Conservation (phyloP, 2,888 invertebrate genomes). For the Drosophila trichaetosa region DNA sequence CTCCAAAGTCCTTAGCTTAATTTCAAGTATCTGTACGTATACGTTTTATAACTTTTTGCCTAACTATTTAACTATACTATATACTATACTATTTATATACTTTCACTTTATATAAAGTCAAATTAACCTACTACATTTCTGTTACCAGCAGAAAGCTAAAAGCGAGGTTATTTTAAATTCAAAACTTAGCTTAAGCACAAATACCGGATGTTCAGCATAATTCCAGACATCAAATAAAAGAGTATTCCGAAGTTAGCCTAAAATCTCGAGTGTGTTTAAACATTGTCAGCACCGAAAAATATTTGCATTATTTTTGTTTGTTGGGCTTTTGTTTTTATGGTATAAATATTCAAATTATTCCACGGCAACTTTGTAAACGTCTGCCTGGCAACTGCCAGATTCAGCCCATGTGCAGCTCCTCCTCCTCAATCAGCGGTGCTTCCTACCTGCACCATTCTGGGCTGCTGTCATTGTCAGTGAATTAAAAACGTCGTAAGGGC, state of each 20-base stretch:
- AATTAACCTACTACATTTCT: not conserved
- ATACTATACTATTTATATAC: too few species aligned
- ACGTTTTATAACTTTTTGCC: not conserved
- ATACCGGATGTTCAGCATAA: not conserved
- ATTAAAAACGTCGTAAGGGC: conserved; percentile 81
- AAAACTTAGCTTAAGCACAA: not conserved
- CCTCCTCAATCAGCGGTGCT: not conserved
- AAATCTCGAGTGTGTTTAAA: conserved; percentile 14
- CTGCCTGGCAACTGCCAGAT: conserved; percentile 39
- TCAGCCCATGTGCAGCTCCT: conserved; percentile 3
- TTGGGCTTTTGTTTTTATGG: conserved; percentile 71
- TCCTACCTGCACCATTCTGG: conserved; percentile 2
- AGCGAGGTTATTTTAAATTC: not conserved
- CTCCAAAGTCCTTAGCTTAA: not conserved
- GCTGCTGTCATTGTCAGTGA: conserved; percentile 73
- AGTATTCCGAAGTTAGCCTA: conserved; percentile 35
- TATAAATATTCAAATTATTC: conserved; percentile 77
- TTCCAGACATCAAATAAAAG: conserved; percentile 10
- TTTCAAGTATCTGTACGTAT: not conserved
- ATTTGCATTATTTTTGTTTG: conserved; percentile 47
- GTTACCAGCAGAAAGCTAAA: not conserved
- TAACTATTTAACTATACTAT: not conserved
- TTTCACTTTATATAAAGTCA: not conserved
- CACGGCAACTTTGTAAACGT: conserved; percentile 46
- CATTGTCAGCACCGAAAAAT: conserved; percentile 44